Conservation (phyloP, 2,113 vertebrate genomes). For the Rhizomys pruinosus region DNA sequence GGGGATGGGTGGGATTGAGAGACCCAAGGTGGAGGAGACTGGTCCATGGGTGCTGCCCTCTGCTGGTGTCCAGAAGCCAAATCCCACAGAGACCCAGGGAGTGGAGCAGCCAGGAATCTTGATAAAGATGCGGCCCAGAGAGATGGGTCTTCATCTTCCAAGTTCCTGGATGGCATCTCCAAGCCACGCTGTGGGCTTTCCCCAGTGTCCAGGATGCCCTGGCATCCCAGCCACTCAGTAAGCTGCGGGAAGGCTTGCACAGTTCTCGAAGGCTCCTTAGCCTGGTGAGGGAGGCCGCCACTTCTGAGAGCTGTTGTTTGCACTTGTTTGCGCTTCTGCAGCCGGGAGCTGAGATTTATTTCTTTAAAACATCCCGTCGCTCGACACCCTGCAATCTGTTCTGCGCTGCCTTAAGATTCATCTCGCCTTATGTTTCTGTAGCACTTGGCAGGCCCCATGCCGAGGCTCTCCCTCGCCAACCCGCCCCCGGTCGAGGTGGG, state of each 20-base stretch:
- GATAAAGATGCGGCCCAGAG: background rate
- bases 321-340: conserved; percentile 67
- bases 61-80: background rate
- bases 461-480: background rate
- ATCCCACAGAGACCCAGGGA: background rate
- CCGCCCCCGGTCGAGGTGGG: background rate
- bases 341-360: conserved; percentile 61
- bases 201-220: background rate
- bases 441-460: conserved; percentile 5
- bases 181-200: fast-evolving
- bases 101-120: background rate
- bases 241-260: background rate
- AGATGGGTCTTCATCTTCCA: background rate
- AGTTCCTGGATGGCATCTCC: background rate
- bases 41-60: background rate
- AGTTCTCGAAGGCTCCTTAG: background rate
- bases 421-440: conserved; percentile 40
- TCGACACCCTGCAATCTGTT: conserved; percentile 65
- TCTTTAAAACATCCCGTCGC: conserved; percentile 58
- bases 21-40: background rate
- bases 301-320: conserved; percentile 67
- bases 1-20: fast-evolving
- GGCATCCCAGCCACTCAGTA: background rate
- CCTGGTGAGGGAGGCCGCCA: conserved; percentile 32
- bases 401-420: background rate